Evolutionary conservation across 2,888 invertebrate genomes (phyloP), one percentile per base, ranked within the genome.

Genomic region (Steinernema carpocapsae): DNA sequence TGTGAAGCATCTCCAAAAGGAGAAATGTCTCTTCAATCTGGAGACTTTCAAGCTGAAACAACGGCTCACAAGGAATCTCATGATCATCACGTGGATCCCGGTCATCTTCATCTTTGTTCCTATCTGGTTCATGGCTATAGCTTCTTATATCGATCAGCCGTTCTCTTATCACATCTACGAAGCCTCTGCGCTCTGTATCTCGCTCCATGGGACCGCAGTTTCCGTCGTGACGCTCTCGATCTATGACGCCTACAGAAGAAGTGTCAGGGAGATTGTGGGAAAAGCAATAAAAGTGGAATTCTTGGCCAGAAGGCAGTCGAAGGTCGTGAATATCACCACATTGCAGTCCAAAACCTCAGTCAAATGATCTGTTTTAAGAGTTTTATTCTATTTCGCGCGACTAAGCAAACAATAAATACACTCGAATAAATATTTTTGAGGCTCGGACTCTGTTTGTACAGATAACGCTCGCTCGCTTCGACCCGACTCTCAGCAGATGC

Each of bases 401-500:
- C 64, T 64, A 64, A 26, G 64, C 32, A 64, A 37, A 64, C 64
- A 64, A 64, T 64, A 64, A 64, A 64, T 64, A 64, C 64, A 64
- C 7, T 32, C 3, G 29, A 64, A 64, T 64, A 64, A 64, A 64
- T 64, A 64, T 64, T 6, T 64, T 14, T 64, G 64, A 64, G 64
- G 64, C 64, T 64, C 64, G 32, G 26, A 64, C 56, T 26, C 64
- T 64, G 64, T 64, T 64, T 64, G 64, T 64, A 64, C 64, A 64
- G 64, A 64, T 64, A 64, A 29, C 3, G 32, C 64, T 26, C 64
- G 29, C 64, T 26, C 17, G 2, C 6, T 32, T 29, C 64, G 32
- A 26, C 32, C 19, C 26, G 17, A n/a, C 64, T 1, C 29, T 79
- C 77, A 86, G 77, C 86, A 86, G 52, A 86, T 77, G 29, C 83